Evolutionary conservation across 1,140 invertebrate genomes (phyloP), one percentile per base, ranked within the genome.

Genomic region (Cyphomyrmex costatus): DNA sequence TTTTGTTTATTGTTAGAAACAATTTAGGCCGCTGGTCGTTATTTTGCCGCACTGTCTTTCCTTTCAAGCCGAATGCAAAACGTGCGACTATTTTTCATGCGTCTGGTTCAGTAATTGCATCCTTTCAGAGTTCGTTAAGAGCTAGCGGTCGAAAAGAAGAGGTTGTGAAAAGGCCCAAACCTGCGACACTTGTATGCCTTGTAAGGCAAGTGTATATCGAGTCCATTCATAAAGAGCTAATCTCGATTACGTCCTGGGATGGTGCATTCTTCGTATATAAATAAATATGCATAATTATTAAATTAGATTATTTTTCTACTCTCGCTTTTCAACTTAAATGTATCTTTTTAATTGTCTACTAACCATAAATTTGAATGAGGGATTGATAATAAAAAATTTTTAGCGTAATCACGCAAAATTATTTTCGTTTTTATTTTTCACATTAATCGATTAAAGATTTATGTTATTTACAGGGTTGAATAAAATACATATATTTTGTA

Each of bases 71-170:
- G 21, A 36, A 49, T 14, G 51, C 65, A 46, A 53, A 66, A 53
- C 46, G n/a, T n/a, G 30, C 16, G 16, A 21, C 46, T n/a, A 80
- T 80, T 70, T 70, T 56, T 68, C 61, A 49, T 24, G 8, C 46
- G 21, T 42, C 65, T 12, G 21, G 3, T 14, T 70, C 33, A 42
- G 56, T 70, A 80, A 80, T 80, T 65, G 63, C 14, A 12, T 49
- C 49, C 51, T 80, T 80, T 80, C 78, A 80, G 21, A 36, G 49
- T 56, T 80, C 33, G 78, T 80, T 80, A 70, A 70, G 53, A 83
- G 16, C 19, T 36, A 14, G 12, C 33, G 66, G 46, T 12, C 77
- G 36, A 83, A 60, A 83, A 53, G 79, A 74, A 46, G 68, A 49
- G 79, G 79, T 27, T 74, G 66, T 83, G 70, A 73, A 83, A 74